Evolutionary conservation across 2,113 vertebrate genomes (phyloP).

Genomic region (Thinocorus orbignyianus): DNA sequence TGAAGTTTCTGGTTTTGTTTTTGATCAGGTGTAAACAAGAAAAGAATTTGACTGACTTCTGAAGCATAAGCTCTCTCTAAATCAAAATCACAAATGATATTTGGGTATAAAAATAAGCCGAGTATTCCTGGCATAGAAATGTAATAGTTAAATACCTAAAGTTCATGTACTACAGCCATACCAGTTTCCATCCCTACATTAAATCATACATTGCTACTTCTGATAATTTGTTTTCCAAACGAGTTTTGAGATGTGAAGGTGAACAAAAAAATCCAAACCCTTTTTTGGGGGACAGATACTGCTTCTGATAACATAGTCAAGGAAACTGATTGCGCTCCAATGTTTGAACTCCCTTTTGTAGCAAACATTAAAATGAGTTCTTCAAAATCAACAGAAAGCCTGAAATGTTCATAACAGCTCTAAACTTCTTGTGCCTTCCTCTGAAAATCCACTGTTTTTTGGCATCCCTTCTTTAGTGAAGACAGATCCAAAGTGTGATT

Average conservation of each 20-base stretch:
- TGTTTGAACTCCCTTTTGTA: neutral
- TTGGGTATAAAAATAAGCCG: neutral
- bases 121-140: neutral
- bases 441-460: neutral
- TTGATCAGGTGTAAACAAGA: neutral
- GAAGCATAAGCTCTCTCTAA: neutral
- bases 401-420: neutral
- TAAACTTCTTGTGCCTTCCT: neutral
- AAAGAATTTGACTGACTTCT: neutral
- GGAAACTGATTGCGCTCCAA: neutral
- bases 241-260: neutral
- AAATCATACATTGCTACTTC: neutral
- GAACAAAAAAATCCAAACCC: neutral
- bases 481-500: neutral
- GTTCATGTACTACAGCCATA: neutral
- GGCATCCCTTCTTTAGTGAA: neutral
- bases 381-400: neutral
- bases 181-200: neutral
- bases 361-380: neutral
- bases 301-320: neutral
- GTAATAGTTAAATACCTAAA: neutral
- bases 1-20: neutral
- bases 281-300: fast-evolving
- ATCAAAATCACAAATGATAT: neutral
- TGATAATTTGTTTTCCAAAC: neutral